Evolutionary conservation across 2,797 vertebrate species (phyloP), one percentile per base, ranked within the genome.

Genomic region (Coregonus ussuriensis): DNA sequence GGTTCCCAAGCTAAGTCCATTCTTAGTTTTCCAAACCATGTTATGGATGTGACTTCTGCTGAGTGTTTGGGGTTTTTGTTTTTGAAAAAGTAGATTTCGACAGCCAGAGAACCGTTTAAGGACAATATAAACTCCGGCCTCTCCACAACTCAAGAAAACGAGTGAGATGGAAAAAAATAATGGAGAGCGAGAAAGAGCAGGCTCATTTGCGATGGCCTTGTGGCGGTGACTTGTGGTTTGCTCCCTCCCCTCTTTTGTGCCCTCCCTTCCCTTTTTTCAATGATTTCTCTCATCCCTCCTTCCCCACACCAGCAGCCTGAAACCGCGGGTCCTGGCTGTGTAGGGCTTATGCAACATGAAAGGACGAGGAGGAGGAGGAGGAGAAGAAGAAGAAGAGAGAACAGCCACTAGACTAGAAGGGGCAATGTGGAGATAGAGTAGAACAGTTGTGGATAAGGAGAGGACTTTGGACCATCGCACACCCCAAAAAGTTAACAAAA

Each of bases 161-260:
- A 84, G 85, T 78, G 84, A 89, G 79, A 90, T 79, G 89, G 91
- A 92, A 94, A 93, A 93, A 91, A 89, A 76, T 83, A 84, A 87
- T 82, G 74, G 77, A 80, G 78, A 77, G 76, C 88, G 80, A 78
- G 78, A 86, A 86, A 89, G 84, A 91, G 85, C 81, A 85, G 86
- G 76, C 79, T 87, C 86, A 85, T 91, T 92, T 92, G 88, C 87
- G 87, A 88, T 76, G 14, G 83, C 62, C 84, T 84, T 85, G 84
- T 84, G 86, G 85, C 86, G 85, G 89, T 79, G 85, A 84, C 83
- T 83, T 90, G 88, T 80, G 91, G 91, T 89, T 14, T 54, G 80
- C 77, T 11, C 76, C 80, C 81, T 78, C 83, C 86, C 78, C 80
- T 85, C 63, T 83, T 83, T 80, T 83, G 67, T 73, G 75, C 86